Evolutionary conservation across 2,113 vertebrate species (phyloP).

Genomic region (Oreochromis aureus): DNA sequence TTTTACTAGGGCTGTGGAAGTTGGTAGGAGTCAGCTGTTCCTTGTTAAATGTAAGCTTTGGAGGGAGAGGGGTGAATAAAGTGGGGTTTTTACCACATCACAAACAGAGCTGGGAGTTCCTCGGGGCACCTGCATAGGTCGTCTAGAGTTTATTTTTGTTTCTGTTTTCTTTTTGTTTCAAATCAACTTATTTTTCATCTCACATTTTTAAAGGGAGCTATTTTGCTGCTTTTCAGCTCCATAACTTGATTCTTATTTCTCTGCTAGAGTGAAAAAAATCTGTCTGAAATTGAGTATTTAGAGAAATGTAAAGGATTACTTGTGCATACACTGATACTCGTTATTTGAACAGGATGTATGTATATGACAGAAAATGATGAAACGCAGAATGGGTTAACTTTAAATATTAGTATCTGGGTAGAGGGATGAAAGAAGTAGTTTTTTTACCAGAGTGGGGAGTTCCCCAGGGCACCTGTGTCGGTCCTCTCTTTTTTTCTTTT

Average conservation of each 20-base stretch:
- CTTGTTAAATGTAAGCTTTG: neutral
- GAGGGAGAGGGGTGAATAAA: neutral
- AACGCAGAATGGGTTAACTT: neutral
- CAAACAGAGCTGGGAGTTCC: conserved; percentile 2
- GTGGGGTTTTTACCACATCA: neutral
- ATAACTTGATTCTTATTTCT: neutral
- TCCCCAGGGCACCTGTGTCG: no score
- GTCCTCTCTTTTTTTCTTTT: neutral
- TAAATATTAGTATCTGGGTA: neutral
- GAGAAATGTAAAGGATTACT: neutral
- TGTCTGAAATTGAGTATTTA: neutral
- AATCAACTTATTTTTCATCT: neutral
- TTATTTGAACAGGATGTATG: neutral
- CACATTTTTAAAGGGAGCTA: neutral
- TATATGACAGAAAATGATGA: neutral
- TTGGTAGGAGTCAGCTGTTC: conserved; percentile 22
- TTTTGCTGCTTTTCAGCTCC: neutral
- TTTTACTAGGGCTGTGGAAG: neutral
- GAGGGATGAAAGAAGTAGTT: neutral
- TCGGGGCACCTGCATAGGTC: neutral
- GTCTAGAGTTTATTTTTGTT: neutral
- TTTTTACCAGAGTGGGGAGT: neutral
- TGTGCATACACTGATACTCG: neutral
- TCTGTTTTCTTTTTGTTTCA: neutral
- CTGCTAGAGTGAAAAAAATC: neutral